Evolutionary conservation across 2,797 vertebrate species (phyloP).

Genomic region (Natrix natrix): DNA sequence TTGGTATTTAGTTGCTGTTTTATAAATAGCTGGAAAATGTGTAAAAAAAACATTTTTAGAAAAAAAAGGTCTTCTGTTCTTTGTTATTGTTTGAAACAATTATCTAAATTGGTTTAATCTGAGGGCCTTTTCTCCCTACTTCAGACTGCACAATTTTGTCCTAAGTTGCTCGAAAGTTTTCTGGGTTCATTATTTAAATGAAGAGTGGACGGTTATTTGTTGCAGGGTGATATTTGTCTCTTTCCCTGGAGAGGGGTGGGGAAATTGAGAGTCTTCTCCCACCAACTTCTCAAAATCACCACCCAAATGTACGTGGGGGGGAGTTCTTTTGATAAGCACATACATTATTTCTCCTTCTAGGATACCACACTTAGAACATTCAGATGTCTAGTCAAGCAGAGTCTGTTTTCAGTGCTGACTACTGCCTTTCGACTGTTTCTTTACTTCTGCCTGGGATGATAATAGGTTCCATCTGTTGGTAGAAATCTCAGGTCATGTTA

Average conservation of each 20-base stretch:
- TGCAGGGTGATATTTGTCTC: slow-evolving; percentile 51
- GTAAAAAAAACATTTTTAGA: slow-evolving; percentile 62
- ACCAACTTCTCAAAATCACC: slow-evolving; percentile 20
- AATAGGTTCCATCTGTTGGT: slow-evolving; percentile 37
- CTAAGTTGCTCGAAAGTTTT: slow-evolving; percentile 30
- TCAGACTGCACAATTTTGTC: not conserved
- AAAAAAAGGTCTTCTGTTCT: slow-evolving; percentile 58
- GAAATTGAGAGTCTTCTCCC: slow-evolving; percentile 26
- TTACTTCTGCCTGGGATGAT: slow-evolving; percentile 37
- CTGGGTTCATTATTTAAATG: slow-evolving; percentile 36
- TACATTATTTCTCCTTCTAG: slow-evolving; percentile 11
- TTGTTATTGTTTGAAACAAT: slow-evolving; percentile 50
- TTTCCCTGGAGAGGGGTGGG: slow-evolving; percentile 22
- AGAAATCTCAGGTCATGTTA: slow-evolving; percentile 55
- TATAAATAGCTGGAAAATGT: slow-evolving; percentile 69
- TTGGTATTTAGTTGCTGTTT: slow-evolving; percentile 65
- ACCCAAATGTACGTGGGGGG: not conserved
- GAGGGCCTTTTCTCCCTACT: slow-evolving; percentile 15
- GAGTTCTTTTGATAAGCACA: slow-evolving; percentile 60
- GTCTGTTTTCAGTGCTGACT: slow-evolving; percentile 32
- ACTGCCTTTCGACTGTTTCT: slow-evolving; percentile 57
- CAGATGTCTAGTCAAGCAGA: not conserved
- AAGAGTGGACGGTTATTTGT: slow-evolving; percentile 4
- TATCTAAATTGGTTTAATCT: slow-evolving; percentile 43
- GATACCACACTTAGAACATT: not conserved